Conservation (phyloP, 2,888 invertebrate species). For the Teinopalpus imperialis region DNA sequence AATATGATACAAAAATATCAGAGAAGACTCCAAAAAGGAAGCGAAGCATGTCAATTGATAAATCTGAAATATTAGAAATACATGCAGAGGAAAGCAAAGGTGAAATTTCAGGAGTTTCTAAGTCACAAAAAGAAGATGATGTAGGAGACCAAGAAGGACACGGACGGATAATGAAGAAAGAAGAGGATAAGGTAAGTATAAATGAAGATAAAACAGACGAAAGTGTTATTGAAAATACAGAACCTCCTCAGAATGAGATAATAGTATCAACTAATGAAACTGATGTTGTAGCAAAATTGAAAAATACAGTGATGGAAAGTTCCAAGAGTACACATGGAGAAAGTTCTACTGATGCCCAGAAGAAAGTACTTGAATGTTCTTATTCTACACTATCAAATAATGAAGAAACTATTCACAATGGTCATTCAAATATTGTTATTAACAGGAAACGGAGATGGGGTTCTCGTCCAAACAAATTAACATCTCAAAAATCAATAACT, state of each 20-base stretch:
- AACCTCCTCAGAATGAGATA: slow-evolving; percentile 45
- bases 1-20: slow-evolving; percentile 36
- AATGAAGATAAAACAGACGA: slow-evolving; percentile 53
- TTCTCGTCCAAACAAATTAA: slow-evolving; percentile 64
- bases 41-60: slow-evolving; percentile 54
- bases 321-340: slow-evolving; percentile 36
- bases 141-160: slow-evolving; percentile 34
- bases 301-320: slow-evolving; percentile 38
- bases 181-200: slow-evolving; percentile 65
- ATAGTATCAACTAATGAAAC: slow-evolving; percentile 57
- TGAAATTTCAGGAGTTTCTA: slow-evolving; percentile 51
- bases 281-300: slow-evolving; percentile 57
- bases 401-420: slow-evolving; percentile 54
- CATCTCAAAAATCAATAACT: slow-evolving; percentile 84
- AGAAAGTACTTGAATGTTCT: slow-evolving; percentile 33
- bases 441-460: slow-evolving; percentile 75
- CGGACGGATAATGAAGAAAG: slow-evolving; percentile 23
- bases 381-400: slow-evolving; percentile 46
- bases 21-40: slow-evolving; percentile 45
- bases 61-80: slow-evolving; percentile 63
- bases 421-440: slow-evolving; percentile 49
- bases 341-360: slow-evolving; percentile 32
- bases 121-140: slow-evolving; percentile 41
- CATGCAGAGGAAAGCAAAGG: slow-evolving; percentile 63
- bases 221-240: slow-evolving; percentile 47